Percentiles rank a stretch among this genome's conserved stretches.
Conservation (phyloP, 1,140 invertebrate genomes). For the Drosophila chauvacae region DNA sequence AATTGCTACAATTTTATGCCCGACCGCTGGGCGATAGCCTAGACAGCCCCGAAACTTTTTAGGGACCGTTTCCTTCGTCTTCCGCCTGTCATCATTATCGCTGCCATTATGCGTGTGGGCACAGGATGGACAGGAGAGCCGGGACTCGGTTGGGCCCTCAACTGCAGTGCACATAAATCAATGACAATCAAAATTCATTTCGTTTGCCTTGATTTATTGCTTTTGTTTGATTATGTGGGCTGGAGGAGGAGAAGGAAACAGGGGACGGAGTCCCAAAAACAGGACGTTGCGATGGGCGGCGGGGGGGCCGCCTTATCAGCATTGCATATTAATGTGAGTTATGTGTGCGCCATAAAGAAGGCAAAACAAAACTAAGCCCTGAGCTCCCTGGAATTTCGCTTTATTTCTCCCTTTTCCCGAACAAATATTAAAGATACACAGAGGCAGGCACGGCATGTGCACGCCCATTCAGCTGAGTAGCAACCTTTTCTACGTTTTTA, state of each 20-base stretch:
- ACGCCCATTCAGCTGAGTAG: conserved; percentile 43
- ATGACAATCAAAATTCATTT: conserved; percentile 83
- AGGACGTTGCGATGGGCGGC: not conserved
- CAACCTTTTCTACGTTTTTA: conserved; percentile 47
- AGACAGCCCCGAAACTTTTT: conserved; percentile 1
- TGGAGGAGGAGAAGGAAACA: not conserved
- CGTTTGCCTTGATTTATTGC: conserved; percentile 78
- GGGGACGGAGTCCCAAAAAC: not conserved
- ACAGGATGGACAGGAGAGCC: conserved; percentile 21
- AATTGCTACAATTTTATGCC: conserved; percentile 38
- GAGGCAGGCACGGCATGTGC: conserved; percentile 43
- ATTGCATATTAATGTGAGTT: conserved; percentile 78
- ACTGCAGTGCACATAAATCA: conserved; percentile 77
- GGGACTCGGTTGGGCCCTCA: conserved; percentile 38
- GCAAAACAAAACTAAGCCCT: conserved; percentile 51
- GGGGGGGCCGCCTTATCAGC: conserved; percentile 56
- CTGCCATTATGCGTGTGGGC: conserved; percentile 55
- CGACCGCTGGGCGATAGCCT: not conserved
- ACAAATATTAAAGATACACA: conserved; percentile 64
- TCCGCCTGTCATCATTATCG: conserved; percentile 66
- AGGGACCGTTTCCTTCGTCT: conserved; percentile 23
- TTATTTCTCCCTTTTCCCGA: conserved; percentile 22
- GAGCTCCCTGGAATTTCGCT: conserved; percentile 19
- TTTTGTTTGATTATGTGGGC: conserved; percentile 74
- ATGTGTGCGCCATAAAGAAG: conserved; percentile 35